Percentiles rank a stretch among this genome's conserved stretches.
These are phyloP conservation scores for Sycophila sp. DNA, from an alignment of 1,140 invertebrate genomes.

Conservation along the genomic window DNA sequence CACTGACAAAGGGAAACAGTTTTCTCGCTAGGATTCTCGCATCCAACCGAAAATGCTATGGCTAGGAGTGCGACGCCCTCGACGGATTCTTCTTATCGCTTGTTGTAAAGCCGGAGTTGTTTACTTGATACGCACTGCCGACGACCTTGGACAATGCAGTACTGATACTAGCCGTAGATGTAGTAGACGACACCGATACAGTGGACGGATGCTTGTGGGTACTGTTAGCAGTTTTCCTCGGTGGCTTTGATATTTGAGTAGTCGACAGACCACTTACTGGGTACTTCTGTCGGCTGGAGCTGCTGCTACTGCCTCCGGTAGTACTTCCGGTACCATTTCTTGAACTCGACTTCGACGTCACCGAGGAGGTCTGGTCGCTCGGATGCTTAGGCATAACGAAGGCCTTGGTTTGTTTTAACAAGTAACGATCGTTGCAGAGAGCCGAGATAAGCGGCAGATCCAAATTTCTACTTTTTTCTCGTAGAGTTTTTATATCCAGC, in stretches of 20 bases:
- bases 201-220: conserved; percentile 22
- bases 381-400: conserved; percentile 79
- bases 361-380: conserved; percentile 47
- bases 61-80: conserved; percentile 32
- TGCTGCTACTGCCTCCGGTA: conserved; percentile 47
- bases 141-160: neutral
- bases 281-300: conserved; percentile 67
- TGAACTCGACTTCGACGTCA: conserved; percentile 43
- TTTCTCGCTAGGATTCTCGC: no score
- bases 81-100: conserved; percentile 27
- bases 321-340: conserved; percentile 49
- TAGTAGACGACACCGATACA: neutral
- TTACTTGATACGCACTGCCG: conserved; percentile 20
- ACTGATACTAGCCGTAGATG: no score
- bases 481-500: conserved; percentile 81
- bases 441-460: conserved; percentile 90
- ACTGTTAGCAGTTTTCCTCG: conserved; percentile 70
- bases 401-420: conserved; percentile 86
- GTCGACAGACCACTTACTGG: conserved; percentile 72
- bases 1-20: no score
- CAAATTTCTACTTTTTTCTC: conserved; percentile 87
- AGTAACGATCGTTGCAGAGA: conserved; percentile 86
- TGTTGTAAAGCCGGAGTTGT: neutral
- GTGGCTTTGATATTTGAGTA: conserved; percentile 69
- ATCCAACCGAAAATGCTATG: neutral